These are phyloP conservation scores for Silurus glanis DNA, from an alignment of 2,113 vertebrate genomes.

Conservation along the genomic window DNA sequence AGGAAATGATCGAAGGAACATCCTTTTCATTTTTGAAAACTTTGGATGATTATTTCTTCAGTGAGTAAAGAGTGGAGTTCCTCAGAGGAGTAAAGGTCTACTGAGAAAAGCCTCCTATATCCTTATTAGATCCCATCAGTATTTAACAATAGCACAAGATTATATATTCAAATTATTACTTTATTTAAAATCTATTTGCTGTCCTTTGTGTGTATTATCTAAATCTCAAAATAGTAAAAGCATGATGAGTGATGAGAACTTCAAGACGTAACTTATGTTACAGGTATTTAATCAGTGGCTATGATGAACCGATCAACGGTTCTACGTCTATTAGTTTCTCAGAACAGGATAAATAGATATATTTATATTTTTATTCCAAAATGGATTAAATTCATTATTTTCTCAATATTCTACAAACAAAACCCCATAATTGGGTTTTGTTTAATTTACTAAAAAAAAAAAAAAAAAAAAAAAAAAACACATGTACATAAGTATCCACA, in stretches of 20 bases:
- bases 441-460: too few species aligned
- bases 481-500: too few species aligned
- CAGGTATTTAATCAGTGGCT: too few species aligned
- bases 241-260: background rate
- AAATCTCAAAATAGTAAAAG: background rate
- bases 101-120: too few species aligned
- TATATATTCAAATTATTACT: background rate
- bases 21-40: background rate
- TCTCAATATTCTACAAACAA: too few species aligned
- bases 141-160: background rate
- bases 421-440: too few species aligned
- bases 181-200: background rate
- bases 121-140: background rate
- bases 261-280: background rate
- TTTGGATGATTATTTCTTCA: background rate
- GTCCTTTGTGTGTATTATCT: background rate
- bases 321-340: too few species aligned
- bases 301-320: too few species aligned
- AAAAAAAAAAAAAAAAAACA: too few species aligned
- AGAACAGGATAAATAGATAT: too few species aligned
- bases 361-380: too few species aligned
- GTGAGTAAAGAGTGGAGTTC: background rate
- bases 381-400: too few species aligned
- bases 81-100: background rate
- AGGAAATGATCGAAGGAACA: background rate